Base-by-base conservation (phyloP, 2,888 invertebrate genomes). In the Cheilosia vulpina region DNA sequence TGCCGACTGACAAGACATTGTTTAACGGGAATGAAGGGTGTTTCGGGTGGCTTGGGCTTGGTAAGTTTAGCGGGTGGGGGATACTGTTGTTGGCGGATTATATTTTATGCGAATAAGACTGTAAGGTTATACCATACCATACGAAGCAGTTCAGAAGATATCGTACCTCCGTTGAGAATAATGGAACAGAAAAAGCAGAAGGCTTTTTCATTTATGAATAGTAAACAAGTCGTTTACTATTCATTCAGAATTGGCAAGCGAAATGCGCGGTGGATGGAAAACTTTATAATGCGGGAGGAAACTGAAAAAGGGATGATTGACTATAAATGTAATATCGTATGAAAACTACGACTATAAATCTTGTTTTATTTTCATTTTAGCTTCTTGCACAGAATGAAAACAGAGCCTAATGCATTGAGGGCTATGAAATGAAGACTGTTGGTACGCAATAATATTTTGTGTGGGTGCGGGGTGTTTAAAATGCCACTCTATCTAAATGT, bases 131-230 rank as follows among this genome's bases (percentile, higher is more conserved):
- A 38, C 38, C 38, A 38, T 38, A 13, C 38, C 13, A 3, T 1
- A 13, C 13, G 38, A 38, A 38, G 38, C 38, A 13, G 38, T 38
- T 38, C 13, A 13, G 13, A 38, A 38, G 38, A 38, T 13, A 38
- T 38, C 13, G 13, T 38, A 38, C 38, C 13, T 13, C 38, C 9
- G 9, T 34, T 15, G n/a, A 38, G 38, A 38, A 52, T 21, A 6
- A n/a, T 24, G n/a, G 38, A 4, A 11, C 52, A n/a, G 47, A 38
- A 65, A 52, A 38, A 65, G 31, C 45, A 27, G 62, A 13, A 63
- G 50, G 41, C 34, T 63, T 34, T 45, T 66, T 53, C 66, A 41
- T 52, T 66, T 53, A 66, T 66, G 53, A 66, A 66, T 66, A 66
- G 53, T 66, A 66, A 66, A 53, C 53, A 66, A 34, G 47, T 34